Conservation (phyloP, 2,113 vertebrate species). For the Chaetura pelagica region DNA sequence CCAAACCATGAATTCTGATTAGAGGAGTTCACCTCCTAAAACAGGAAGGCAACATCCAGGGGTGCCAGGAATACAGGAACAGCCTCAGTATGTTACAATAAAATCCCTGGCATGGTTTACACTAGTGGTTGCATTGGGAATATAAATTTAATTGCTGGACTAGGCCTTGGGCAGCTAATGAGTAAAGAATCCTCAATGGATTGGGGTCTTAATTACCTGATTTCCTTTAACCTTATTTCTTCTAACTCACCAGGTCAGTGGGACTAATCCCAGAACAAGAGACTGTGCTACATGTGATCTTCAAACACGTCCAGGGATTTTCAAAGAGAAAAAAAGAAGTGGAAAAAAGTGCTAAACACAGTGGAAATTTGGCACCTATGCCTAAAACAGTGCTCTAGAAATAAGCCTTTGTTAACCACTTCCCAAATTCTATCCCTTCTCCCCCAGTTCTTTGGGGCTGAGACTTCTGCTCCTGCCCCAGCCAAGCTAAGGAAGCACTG, state of each 20-base stretch:
- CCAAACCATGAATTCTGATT: neutral
- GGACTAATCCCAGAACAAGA: conserved; percentile 18
- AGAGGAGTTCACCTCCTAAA: neutral
- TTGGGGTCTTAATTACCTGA: conserved; percentile 52
- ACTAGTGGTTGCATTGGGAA: neutral
- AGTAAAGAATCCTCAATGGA: conserved; percentile 27
- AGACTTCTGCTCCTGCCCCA: neutral
- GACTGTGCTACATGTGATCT: neutral
- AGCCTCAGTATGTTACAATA: neutral
- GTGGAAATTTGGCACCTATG: neutral
- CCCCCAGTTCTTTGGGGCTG: neutral
- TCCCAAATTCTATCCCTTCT: neutral
- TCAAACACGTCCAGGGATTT: neutral
- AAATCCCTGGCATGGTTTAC: neutral
- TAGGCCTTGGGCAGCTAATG: conserved; percentile 59
- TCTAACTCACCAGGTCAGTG: conserved; percentile 24
- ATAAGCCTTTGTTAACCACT: neutral
- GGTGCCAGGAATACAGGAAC: neutral
- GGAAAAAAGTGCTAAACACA: neutral
- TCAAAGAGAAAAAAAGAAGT: neutral
- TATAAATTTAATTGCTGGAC: conserved; percentile 35
- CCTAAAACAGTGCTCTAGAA: neutral
- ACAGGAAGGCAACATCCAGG: neutral
- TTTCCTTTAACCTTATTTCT: conserved; percentile 62
- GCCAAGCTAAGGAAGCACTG: neutral